Evolutionary conservation across 2,797 vertebrate species (phyloP).

Genomic region (Champsocephalus esox): DNA sequence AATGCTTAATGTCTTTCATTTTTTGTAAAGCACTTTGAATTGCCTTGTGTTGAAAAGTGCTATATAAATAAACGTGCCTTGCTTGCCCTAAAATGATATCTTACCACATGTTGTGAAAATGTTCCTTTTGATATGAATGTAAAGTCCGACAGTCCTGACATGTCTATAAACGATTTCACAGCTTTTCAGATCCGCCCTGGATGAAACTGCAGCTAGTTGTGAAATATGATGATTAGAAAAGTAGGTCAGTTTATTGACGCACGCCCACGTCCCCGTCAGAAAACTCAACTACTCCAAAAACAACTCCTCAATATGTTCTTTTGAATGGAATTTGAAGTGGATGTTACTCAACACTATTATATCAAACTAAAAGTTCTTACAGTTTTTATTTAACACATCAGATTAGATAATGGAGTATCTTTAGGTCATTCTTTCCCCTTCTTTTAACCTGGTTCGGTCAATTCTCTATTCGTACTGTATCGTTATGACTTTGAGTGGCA

Average conservation of each 20-base stretch:
- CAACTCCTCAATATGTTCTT: background rate
- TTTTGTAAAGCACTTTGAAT: no score
- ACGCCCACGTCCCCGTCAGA: background rate
- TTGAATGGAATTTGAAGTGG: background rate
- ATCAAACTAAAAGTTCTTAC: background rate
- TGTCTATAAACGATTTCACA: background rate
- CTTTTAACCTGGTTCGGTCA: background rate
- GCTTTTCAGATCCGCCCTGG: background rate
- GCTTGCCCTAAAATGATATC: background rate
- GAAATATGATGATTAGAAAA: background rate
- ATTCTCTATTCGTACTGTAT: background rate
- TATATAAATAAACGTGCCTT: no score
- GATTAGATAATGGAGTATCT: no score
- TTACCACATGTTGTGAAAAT: background rate
- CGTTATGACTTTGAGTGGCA: background rate
- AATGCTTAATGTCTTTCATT: no score
- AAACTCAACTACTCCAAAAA: background rate
- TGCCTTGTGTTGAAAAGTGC: no score
- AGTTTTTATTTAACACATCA: background rate
- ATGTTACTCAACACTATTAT: background rate
- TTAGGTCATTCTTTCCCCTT: background rate
- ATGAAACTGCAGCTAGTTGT: background rate
- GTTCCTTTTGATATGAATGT: background rate
- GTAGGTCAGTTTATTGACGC: background rate
- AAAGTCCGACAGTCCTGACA: background rate